Evolutionary conservation across 2,888 invertebrate species (phyloP).

Genomic region (Plagodis pulveraria): DNA sequence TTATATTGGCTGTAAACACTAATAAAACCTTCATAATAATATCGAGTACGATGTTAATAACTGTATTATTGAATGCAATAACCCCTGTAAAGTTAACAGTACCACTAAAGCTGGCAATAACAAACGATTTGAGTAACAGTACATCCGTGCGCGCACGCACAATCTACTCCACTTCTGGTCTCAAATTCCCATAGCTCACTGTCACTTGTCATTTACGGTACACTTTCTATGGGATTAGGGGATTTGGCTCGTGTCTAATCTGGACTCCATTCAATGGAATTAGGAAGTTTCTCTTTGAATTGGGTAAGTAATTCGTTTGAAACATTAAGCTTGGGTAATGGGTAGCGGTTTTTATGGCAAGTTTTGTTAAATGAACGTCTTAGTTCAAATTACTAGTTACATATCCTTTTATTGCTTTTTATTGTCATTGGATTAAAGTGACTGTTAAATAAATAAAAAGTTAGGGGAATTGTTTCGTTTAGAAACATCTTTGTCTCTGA

Average conservation of each 20-base stretch:
- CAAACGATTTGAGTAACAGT: constrained; percentile 38
- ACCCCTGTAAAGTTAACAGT: background rate
- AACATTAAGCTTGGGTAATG: background rate
- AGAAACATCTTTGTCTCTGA: no score
- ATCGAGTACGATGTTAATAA: background rate
- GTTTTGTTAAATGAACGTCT: no score
- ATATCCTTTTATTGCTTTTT: no score
- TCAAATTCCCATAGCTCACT: constrained; percentile 31
- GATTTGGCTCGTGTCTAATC: constrained; percentile 27
- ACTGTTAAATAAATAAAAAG: no score
- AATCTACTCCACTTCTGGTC: constrained; percentile 46
- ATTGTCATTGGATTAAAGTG: no score
- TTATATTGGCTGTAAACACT: no score
- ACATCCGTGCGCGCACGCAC: constrained; percentile 41
- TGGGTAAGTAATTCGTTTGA: constrained; percentile 4
- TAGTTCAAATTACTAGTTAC: no score
- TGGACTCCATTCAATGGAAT: constrained; percentile 6
- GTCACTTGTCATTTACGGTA: constrained; percentile 34
- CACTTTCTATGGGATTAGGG: constrained; percentile 36
- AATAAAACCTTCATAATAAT: background rate
- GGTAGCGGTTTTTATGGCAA: no score
- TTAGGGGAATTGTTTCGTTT: no score
- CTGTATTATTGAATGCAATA: background rate
- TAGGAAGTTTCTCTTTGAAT: constrained; percentile 11
- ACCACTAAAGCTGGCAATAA: constrained; percentile 11